These are phyloP conservation scores for Salvator merianae DNA, from an alignment of 2,113 vertebrate genomes.

Conservation along the genomic window DNA sequence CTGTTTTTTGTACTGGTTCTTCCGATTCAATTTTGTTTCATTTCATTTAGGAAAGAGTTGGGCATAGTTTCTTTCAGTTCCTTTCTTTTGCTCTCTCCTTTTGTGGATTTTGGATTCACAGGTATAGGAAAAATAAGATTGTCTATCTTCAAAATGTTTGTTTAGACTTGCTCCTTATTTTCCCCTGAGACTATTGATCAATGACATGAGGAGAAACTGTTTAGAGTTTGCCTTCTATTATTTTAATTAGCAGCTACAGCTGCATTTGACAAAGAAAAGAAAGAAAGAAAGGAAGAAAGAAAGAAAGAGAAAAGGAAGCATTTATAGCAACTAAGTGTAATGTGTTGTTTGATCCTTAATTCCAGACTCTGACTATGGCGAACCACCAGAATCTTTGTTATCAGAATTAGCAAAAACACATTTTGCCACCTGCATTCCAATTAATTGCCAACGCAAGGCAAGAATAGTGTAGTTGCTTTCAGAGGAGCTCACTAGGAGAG, in stretches of 20 bases:
- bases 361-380: neutral
- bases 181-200: too few relatives aligned
- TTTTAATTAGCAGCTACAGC: neutral
- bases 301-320: neutral
- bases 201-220: neutral
- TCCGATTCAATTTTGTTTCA: too few relatives aligned
- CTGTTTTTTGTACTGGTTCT: too few relatives aligned
- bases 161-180: too few relatives aligned
- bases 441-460: neutral
- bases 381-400: accelerated
- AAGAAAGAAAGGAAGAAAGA: neutral
- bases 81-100: too few relatives aligned
- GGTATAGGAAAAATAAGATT: too few relatives aligned
- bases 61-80: too few relatives aligned
- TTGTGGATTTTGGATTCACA: too few relatives aligned
- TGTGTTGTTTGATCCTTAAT: neutral
- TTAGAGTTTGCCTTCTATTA: neutral
- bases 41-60: too few relatives aligned
- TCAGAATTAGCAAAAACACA: neutral
- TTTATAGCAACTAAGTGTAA: too few relatives aligned
- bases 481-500: neutral
- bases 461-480: neutral
- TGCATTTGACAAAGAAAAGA: neutral
- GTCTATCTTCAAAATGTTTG: too few relatives aligned
- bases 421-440: accelerated